Conservation (phyloP, 2,888 invertebrate genomes). For the Atethmia centrago region DNA sequence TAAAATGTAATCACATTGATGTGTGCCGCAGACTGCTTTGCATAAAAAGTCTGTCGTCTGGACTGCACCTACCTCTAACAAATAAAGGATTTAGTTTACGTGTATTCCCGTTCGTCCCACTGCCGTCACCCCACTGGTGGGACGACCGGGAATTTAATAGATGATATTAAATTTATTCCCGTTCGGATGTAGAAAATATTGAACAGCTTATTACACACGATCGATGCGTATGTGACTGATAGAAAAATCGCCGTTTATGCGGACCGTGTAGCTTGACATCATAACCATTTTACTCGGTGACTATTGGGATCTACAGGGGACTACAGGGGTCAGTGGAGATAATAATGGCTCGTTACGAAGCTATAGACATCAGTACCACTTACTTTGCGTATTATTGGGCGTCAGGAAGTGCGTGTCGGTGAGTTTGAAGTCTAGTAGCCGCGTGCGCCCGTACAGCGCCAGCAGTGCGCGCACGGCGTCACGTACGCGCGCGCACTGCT, state of each 20-base stretch:
- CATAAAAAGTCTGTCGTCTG: no score
- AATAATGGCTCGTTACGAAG: neutral
- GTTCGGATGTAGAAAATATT: neutral
- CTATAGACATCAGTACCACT: slow-evolving; percentile 32
- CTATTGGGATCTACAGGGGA: neutral
- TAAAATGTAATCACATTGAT: no score
- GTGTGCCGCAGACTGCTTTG: no score
- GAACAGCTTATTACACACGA: neutral
- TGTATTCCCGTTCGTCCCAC: no score
- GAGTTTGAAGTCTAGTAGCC: slow-evolving; percentile 95
- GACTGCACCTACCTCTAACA: neutral
- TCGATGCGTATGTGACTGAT: neutral
- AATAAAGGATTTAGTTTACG: neutral
- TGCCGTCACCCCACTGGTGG: no score
- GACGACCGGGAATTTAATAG: no score
- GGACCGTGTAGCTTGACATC: neutral
- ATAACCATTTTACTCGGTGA: neutral
- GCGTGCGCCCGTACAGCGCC: slow-evolving; percentile 96
- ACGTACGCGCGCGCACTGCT: slow-evolving; percentile 93
- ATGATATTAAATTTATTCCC: no score
- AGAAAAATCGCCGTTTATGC: neutral
- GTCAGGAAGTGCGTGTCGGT: slow-evolving; percentile 90
- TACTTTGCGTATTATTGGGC: slow-evolving; percentile 81
- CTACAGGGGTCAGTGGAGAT: neutral
- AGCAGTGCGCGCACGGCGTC: slow-evolving; percentile 95